Percentiles rank a stretch among this genome's conserved stretches.
Evolutionary conservation across 2,797 vertebrate species (phyloP).

Genomic region (Platalea minor): DNA sequence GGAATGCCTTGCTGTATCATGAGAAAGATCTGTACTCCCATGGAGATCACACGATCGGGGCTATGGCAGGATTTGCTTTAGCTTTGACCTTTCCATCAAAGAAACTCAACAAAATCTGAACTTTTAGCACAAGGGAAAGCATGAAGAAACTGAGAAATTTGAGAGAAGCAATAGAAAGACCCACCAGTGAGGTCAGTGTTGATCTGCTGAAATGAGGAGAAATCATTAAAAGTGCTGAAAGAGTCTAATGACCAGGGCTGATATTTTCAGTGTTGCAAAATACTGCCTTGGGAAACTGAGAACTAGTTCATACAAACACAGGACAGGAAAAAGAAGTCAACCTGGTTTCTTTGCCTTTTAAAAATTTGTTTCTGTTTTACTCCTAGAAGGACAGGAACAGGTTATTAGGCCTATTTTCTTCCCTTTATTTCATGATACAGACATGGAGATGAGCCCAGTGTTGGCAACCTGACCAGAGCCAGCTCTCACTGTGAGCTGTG

Average conservation of each 20-base stretch:
- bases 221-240: background rate
- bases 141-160: background rate
- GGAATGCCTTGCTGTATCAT: background rate
- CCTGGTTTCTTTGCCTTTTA: background rate
- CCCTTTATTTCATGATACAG: background rate
- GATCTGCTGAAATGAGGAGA: background rate
- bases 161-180: background rate
- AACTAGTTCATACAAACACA: background rate
- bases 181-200: background rate
- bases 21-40: background rate
- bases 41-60: fast-evolving
- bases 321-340: background rate
- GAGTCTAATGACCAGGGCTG: background rate
- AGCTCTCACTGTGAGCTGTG: fast-evolving
- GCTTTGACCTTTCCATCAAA: background rate
- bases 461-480: background rate
- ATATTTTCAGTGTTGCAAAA: background rate
- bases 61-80: background rate
- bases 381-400: background rate
- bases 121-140: background rate
- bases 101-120: background rate
- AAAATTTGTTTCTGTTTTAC: background rate
- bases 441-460: background rate
- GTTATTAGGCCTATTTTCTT: background rate
- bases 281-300: background rate